Conservation (phyloP, 2,113 vertebrate genomes). For the Salvator merianae region DNA sequence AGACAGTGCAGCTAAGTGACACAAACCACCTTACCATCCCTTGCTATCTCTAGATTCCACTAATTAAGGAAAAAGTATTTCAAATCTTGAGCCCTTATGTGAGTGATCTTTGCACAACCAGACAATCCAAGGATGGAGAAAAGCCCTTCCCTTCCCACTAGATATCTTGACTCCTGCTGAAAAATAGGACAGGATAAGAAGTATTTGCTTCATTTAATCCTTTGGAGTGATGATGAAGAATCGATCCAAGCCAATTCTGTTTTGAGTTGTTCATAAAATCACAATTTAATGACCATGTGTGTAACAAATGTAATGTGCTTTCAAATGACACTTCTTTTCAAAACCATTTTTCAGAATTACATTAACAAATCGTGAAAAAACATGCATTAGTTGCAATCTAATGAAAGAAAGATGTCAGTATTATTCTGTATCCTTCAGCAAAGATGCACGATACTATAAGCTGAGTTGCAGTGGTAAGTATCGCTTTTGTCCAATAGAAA, state of each 20-base stretch:
- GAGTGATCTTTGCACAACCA: too few species aligned
- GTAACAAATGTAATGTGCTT: neutral
- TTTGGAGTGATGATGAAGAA: neutral
- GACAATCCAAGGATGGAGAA: too few species aligned
- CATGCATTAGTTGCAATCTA: slow-evolving; percentile 87
- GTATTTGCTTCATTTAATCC: neutral
- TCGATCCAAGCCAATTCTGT: neutral
- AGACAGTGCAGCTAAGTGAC: too few species aligned
- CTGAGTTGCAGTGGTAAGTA: slow-evolving; percentile 90
- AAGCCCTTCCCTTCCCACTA: too few species aligned
- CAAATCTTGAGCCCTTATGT: too few species aligned
- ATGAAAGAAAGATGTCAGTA: slow-evolving; percentile 86
- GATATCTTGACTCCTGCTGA: too few species aligned
- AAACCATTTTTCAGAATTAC: slow-evolving; percentile 75
- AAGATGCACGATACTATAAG: slow-evolving; percentile 84
- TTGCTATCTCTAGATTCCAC: too few species aligned
- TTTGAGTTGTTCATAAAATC: neutral
- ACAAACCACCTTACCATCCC: too few species aligned
- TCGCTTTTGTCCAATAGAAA: slow-evolving; percentile 31
- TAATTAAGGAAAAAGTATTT: too few species aligned
- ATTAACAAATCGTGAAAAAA: slow-evolving; percentile 67
- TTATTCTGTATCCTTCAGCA: slow-evolving; percentile 90
- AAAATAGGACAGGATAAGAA: neutral
- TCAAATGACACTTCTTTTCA: slow-evolving; percentile 42
- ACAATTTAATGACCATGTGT: neutral